These are phyloP conservation scores for Pseudomyrmex pallidus DNA, from an alignment of 1,140 invertebrate species.

Conservation along the genomic window DNA sequence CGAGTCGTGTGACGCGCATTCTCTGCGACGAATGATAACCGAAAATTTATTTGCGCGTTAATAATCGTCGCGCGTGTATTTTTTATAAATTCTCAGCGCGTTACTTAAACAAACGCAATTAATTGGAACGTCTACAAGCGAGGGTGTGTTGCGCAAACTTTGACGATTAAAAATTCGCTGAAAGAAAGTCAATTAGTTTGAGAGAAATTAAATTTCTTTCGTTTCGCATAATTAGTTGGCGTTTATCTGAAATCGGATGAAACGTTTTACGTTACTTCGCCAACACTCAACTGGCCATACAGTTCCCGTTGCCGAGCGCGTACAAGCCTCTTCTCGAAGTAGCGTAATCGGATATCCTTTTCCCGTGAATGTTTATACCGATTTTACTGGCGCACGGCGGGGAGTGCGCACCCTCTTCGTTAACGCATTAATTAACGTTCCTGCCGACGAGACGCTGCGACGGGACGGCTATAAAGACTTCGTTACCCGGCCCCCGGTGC, in stretches of 20 bases:
- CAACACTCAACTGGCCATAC: not conserved
- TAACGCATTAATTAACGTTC: slow-evolving; percentile 69
- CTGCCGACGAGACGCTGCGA: slow-evolving; percentile 31
- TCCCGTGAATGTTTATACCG: slow-evolving; percentile 51
- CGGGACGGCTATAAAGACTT: slow-evolving; percentile 53
- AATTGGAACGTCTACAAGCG: no score
- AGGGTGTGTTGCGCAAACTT: no score
- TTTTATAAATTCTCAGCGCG: no score
- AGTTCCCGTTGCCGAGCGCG: not conserved
- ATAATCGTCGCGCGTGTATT: no score
- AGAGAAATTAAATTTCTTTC: no score
- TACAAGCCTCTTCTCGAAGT: not conserved
- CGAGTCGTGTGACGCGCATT: no score
- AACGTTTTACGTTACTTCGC: slow-evolving; percentile 19
- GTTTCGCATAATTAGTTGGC: not conserved
- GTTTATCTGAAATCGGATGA: slow-evolving; percentile 14
- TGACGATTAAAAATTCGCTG: no score
- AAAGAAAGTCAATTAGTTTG: no score
- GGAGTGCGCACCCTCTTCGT: slow-evolving; percentile 54
- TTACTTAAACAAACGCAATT: no score
- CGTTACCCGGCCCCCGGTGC: slow-evolving; percentile 27
- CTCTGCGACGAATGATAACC: no score
- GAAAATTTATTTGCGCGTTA: no score
- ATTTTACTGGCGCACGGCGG: slow-evolving; percentile 41
- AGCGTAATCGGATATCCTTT: slow-evolving; percentile 39